phyloP scores from a whole-genome alignment of 1,140 invertebrate species.

The Drosophila athabasca region DNA sequence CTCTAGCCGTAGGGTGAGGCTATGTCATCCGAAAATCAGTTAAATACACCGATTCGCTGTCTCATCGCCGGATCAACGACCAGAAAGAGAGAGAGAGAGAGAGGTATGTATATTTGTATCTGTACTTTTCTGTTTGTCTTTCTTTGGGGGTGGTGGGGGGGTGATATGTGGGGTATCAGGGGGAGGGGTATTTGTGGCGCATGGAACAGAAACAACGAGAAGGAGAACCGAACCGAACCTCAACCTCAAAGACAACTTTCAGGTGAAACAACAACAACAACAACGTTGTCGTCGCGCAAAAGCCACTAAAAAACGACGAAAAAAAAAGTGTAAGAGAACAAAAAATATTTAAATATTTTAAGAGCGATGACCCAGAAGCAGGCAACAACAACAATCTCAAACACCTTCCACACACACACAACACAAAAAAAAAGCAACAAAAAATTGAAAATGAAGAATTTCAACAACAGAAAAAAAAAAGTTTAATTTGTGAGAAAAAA shows the following conservation, averaged over 20 bases:
- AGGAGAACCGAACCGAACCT: constrained; percentile 19
- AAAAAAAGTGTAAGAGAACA: constrained; percentile 51
- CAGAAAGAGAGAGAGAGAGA: constrained; percentile 40
- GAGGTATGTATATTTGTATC: constrained; percentile 31
- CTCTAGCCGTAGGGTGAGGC: too few relatives aligned
- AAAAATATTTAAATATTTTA: constrained; percentile 81
- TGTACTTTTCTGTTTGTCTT: constrained; percentile 36
- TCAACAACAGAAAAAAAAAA: constrained; percentile 48
- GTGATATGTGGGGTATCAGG: too few relatives aligned
- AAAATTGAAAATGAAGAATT: constrained; percentile 65
- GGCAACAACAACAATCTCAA: constrained; percentile 51
- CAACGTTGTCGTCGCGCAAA: constrained; percentile 36
- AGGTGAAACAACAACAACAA: constrained; percentile 62
- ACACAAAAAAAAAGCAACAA: constrained; percentile 40
- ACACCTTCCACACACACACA: constrained; percentile 56
- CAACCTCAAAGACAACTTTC: constrained; percentile 76
- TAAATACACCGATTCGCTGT: constrained; percentile 64
- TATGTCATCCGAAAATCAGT: constrained; percentile 56
- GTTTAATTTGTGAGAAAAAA: constrained; percentile 56
- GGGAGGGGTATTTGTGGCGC: constrained; percentile 23
- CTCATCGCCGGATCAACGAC: constrained; percentile 72
- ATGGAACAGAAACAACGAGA: constrained; percentile 39
- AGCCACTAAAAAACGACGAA: background rate
- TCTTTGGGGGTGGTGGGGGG: constrained; percentile 53
- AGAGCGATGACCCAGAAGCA: constrained; percentile 80